phyloP scores from a whole-genome alignment of 2,888 invertebrate species.

The Cheilosia variabilis region DNA sequence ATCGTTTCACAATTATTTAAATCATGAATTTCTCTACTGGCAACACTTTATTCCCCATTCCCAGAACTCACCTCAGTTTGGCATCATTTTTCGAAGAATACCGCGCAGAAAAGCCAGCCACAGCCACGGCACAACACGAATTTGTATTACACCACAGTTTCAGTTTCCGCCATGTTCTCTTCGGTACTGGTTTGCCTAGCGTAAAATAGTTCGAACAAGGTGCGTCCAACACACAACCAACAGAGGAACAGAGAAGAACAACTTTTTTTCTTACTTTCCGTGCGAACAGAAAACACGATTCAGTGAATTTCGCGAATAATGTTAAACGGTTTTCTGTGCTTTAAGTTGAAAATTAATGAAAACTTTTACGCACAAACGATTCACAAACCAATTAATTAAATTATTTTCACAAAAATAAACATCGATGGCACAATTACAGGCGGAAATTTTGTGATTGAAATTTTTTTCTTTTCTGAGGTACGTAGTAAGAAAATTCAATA shows the following conservation, averaged over 20 bases:
- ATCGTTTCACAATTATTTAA: background rate
- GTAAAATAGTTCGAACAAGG: slow-evolving; percentile 57
- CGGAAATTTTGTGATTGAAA: slow-evolving; percentile 87
- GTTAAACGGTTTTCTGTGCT: slow-evolving; percentile 70
- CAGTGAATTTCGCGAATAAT: slow-evolving; percentile 69
- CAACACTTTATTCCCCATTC: background rate
- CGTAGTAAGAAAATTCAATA: slow-evolving; percentile 84
- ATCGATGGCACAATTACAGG: slow-evolving; percentile 86
- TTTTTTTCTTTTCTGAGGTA: slow-evolving; percentile 85
- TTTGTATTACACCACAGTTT: slow-evolving; percentile 76
- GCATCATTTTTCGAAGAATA: slow-evolving; percentile 62
- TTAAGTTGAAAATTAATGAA: slow-evolving; percentile 64
- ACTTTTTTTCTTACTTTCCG: slow-evolving; percentile 44
- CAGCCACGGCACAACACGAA: slow-evolving; percentile 46
- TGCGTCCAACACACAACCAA: slow-evolving; percentile 50
- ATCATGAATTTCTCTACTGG: background rate
- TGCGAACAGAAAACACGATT: slow-evolving; percentile 66
- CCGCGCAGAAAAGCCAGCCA: slow-evolving; percentile 47
- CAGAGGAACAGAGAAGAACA: slow-evolving; percentile 34
- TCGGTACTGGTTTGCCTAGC: slow-evolving; percentile 65
- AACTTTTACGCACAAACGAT: slow-evolving; percentile 69
- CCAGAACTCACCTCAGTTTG: background rate
- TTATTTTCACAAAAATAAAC: slow-evolving; percentile 79
- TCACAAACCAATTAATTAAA: slow-evolving; percentile 72
- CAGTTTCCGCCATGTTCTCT: slow-evolving; percentile 79